Percentiles rank a stretch among this genome's conserved stretches.
Conservation (phyloP, 2,888 invertebrate genomes). For the Villa cingulata region DNA sequence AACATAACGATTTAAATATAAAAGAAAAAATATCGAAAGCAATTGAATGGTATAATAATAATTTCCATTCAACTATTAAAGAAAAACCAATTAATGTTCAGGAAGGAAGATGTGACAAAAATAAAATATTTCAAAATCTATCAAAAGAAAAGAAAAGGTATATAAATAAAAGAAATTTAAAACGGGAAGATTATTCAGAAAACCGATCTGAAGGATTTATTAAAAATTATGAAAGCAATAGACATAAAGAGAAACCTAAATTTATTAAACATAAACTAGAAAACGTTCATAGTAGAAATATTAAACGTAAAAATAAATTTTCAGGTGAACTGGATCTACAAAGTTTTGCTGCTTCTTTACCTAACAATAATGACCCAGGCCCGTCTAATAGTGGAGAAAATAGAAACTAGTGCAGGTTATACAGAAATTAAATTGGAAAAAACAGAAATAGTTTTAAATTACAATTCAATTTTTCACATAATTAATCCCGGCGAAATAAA, state of each 20-base stretch:
- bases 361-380: background rate
- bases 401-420: background rate
- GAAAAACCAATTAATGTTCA: background rate
- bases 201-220: constrained; percentile 1
- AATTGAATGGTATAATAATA: constrained; percentile 9
- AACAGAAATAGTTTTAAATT: background rate
- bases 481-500: background rate
- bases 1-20: no score
- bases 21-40: no score
- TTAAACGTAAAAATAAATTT: constrained; percentile 8
- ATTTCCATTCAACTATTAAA: background rate
- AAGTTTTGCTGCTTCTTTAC: background rate
- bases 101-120: background rate
- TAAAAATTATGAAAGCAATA: constrained; percentile 4
- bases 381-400: background rate
- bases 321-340: background rate
- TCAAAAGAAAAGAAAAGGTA: background rate
- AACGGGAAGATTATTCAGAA: constrained; percentile 3
- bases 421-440: background rate
- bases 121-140: background rate
- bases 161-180: background rate
- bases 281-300: constrained; percentile 6
- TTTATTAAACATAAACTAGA: background rate
- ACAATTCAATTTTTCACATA: background rate
- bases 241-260: background rate